Base-by-base conservation (phyloP, 2,888 invertebrate species). In the Drosophila greeni region DNA sequence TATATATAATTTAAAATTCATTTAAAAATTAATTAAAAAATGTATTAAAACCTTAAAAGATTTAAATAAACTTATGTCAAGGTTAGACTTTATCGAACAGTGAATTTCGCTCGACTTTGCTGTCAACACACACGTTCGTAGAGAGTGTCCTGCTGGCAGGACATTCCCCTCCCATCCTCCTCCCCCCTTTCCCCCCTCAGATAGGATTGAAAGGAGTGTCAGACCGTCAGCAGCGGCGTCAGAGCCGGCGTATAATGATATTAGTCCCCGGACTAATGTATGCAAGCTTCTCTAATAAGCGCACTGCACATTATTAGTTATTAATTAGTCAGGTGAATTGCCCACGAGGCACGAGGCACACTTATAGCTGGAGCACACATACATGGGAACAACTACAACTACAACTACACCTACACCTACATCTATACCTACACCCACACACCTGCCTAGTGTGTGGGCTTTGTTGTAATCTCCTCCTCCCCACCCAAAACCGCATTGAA, bases 301-400 rank as follows among this genome's bases (percentile, higher is more conserved):
- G 75, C 80, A 80, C 80, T 79, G 78, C 77, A 82, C 76, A 80
- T 79, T 75, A 79, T 79, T 80, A 80, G 78, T 80, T 82, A 79
- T 82, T 82, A 79, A 79, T 79, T 82, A 76, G 82, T 66, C 51
- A 68, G 68, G 66, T 68, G 67, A 68, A 40, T 54, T 68, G 67
- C 51, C 53, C 68, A 66, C 59, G 51, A 66, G 66, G 57, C 37
- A 42, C 2, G 20, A 3, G 33, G 20, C 36, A 33, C 20, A 36
- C 26, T 23, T 43, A 11, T 26, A 26, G 2, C 24, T n/a, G n/a
- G n/a, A n/a, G n/a, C n/a, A n/a, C n/a, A n/a, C n/a, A n/a, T n/a
- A n/a, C n/a, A n/a, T n/a, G n/a, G n/a, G n/a, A n/a, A n/a, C n/a
- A n/a, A n/a, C n/a, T n/a, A n/a, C n/a, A n/a, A n/a, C n/a, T n/a